phyloP scores from a whole-genome alignment of 1,140 invertebrate species.

The Zophobas morio region DNA sequence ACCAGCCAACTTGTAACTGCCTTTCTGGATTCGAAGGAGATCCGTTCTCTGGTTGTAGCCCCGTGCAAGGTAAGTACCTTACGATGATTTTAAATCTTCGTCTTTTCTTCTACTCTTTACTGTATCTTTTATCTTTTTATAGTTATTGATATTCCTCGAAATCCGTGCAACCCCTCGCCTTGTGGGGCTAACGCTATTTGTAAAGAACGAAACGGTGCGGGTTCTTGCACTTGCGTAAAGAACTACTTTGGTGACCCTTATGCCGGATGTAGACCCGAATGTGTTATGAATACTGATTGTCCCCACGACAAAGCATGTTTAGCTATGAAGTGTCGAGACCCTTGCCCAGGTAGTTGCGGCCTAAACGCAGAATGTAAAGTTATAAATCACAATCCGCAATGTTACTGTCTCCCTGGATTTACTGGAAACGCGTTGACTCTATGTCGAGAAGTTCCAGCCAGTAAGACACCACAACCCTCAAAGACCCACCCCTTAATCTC shows the following conservation, averaged over 20 bases:
- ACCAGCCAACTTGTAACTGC: conserved; percentile 85
- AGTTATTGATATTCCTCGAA: conserved; percentile 67
- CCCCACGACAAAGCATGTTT: conserved; percentile 81
- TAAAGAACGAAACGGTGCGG: conserved; percentile 81
- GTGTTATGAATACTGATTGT: conserved; percentile 87
- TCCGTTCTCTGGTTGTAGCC: conserved; percentile 84
- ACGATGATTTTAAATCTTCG: conserved; percentile 30
- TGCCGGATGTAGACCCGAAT: conserved; percentile 84
- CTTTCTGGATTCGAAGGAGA: conserved; percentile 84
- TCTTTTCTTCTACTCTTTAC: conserved; percentile 39
- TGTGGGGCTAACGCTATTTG: conserved; percentile 88
- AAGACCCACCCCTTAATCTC: not conserved
- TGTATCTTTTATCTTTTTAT: conserved; percentile 47
- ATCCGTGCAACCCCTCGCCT: conserved; percentile 87
- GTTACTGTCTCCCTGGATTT: conserved; percentile 82
- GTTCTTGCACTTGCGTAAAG: conserved; percentile 84
- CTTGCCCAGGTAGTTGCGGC: conserved; percentile 85
- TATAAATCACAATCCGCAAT: conserved; percentile 86
- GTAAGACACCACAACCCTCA: conserved; percentile 52
- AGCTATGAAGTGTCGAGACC: conserved; percentile 86
- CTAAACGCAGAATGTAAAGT: conserved; percentile 87
- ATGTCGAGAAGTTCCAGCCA: conserved; percentile 74
- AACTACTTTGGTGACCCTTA: conserved; percentile 90
- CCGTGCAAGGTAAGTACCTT: conserved; percentile 74
- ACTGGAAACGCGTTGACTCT: conserved; percentile 83